Percentiles rank a stretch among this genome's conserved stretches.
Conservation (phyloP, 2,797 vertebrate genomes). For the Arnoldichthys spilopterus region DNA sequence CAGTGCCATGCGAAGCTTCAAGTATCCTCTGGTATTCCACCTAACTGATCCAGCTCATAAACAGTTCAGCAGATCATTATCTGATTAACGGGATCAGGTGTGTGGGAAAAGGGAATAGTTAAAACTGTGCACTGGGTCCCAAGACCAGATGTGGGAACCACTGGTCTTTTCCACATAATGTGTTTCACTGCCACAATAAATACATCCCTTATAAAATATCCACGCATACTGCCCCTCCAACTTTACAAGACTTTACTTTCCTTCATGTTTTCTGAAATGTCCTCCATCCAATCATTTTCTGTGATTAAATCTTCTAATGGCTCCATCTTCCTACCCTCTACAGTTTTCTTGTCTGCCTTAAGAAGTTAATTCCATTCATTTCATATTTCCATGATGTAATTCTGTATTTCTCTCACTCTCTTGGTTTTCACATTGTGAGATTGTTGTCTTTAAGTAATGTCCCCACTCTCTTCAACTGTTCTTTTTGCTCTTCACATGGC, state of each 20-base stretch:
- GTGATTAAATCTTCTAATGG: neutral
- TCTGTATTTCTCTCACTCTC: neutral
- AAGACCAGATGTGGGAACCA: too few species aligned
- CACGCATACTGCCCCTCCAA: neutral
- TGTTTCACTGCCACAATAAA: conserved; percentile 48
- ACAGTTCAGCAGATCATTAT: too few species aligned
- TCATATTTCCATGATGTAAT: too few species aligned
- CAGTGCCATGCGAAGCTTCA: too few species aligned
- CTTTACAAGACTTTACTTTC: conserved; percentile 7
- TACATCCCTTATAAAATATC: conserved; percentile 41
- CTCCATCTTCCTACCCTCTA: neutral
- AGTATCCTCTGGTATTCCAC: too few species aligned
- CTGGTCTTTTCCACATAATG: too few species aligned
- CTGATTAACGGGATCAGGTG: too few species aligned
- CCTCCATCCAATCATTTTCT: conserved; percentile 23
- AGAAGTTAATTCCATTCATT: too few species aligned
- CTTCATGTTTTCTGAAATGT: neutral
- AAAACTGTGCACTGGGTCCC: too few species aligned
- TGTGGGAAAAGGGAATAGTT: too few species aligned
- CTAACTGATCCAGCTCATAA: too few species aligned
- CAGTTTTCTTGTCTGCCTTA: too few species aligned
- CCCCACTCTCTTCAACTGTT: conserved; percentile 43
- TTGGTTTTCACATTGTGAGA: conserved; percentile 1
- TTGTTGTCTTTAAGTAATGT: neutral
- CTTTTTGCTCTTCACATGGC: conserved; percentile 80